Percentiles rank a stretch among this genome's conserved stretches.
phyloP scores from a whole-genome alignment of 2,113 vertebrate genomes.

The Micromys minutus region DNA sequence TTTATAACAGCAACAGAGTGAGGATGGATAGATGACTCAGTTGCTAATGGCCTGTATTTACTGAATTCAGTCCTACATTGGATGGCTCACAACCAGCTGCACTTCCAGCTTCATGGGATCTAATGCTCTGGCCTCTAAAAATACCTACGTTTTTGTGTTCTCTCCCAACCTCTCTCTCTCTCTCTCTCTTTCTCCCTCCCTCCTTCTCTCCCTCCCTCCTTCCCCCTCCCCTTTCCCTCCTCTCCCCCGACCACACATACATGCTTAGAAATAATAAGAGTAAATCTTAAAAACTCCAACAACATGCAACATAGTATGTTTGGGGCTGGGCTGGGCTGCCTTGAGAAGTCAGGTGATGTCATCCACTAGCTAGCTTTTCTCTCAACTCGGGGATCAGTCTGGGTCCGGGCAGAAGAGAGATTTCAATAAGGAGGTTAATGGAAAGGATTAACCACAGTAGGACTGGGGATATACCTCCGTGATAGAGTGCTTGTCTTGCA shows the following conservation, averaged over 20 bases:
- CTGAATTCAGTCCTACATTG: background rate
- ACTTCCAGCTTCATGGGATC: background rate
- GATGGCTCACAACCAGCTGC: background rate
- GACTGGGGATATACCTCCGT: background rate
- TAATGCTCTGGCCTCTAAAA: background rate
- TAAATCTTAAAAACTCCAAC: background rate
- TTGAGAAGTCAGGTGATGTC: background rate
- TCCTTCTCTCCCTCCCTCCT: no score
- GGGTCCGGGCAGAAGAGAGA: constrained; percentile 11
- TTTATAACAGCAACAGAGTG: background rate
- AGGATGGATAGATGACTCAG: no score
- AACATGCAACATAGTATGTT: background rate
- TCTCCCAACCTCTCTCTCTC: background rate
- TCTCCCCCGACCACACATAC: background rate
- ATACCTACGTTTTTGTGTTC: background rate
- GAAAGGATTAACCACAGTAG: background rate
- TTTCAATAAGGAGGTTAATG: background rate
- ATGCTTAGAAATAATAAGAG: background rate
- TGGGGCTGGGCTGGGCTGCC: background rate
- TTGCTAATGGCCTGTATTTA: background rate
- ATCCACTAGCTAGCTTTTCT: background rate
- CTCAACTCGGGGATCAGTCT: background rate
- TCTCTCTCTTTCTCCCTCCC: no score
- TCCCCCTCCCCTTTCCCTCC: background rate
- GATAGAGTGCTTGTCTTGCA: background rate